phyloP scores from a whole-genome alignment of 2,888 invertebrate genomes.

The Meteorus cinctellus region DNA sequence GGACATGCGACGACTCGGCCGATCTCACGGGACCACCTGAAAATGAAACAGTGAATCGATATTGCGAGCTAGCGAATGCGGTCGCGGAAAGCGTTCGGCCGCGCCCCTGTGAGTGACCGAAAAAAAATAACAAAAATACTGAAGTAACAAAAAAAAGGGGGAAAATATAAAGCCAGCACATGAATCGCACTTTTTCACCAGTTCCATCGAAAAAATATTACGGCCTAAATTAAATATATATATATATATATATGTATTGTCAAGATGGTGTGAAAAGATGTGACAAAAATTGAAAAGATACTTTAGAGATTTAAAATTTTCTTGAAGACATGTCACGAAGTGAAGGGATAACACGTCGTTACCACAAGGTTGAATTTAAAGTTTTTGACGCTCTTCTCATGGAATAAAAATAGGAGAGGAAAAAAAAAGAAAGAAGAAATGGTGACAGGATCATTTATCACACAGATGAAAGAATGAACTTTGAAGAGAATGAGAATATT shows the following conservation, averaged over 20 bases:
- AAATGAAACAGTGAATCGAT: slow-evolving; percentile 39
- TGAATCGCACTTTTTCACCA: slow-evolving; percentile 13
- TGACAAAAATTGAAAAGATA: slow-evolving; percentile 28
- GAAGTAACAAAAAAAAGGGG: background rate
- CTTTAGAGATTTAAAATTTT: slow-evolving; percentile 3
- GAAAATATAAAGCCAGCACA: slow-evolving; percentile 18
- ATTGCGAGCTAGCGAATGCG: slow-evolving; percentile 24
- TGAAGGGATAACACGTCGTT: background rate
- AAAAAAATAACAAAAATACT: background rate
- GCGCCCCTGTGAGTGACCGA: background rate
- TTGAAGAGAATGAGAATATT: background rate
- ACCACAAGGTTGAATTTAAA: slow-evolving; percentile 13
- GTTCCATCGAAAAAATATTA: slow-evolving; percentile 8
- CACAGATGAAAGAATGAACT: slow-evolving; percentile 3
- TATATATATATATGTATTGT: background rate
- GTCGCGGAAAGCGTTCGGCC: slow-evolving; percentile 12
- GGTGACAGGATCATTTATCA: slow-evolving; percentile 25
- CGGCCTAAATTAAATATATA: background rate
- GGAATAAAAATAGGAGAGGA: slow-evolving; percentile 1
- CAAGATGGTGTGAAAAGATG: background rate
- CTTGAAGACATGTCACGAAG: background rate
- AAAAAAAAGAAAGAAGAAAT: background rate
- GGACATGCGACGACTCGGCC: slow-evolving; percentile 25
- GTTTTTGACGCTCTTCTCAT: slow-evolving; percentile 7
- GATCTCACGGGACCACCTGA: slow-evolving; percentile 26